Base-by-base conservation (phyloP, 2,888 invertebrate species). In the Sinodicranocentrus sp. region DNA sequence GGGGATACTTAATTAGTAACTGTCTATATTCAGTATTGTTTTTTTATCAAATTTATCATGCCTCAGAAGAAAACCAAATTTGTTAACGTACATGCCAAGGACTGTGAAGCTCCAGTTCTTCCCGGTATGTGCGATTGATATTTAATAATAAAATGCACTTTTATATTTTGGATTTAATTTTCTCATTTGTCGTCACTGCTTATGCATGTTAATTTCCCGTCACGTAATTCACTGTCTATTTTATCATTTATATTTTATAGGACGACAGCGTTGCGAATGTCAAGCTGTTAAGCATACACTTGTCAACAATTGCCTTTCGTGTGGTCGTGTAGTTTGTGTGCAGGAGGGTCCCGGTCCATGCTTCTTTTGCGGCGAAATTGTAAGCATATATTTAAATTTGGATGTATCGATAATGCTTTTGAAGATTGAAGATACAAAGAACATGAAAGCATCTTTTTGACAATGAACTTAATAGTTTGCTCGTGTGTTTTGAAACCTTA, bases 311-410 rank as follows among this genome's bases (percentile, higher is more conserved):
- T 99, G 99, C 89, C 90, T 95, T 13, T 93, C 94, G 84, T 99
- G 99, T 91, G 99, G 99, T 0, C 93, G 98, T 78, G 95, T 99
- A 84, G 95, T 99, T 3, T 99, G 99, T 91, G 93, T 93, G 76
- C 97, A 92, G 89, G 99, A 99, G 92, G 98, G 99, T 0, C 95
- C 98, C 8, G 99, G 99, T 0, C 97, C 98, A 0, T 99, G 99
- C 90, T 93, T 98, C 59, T 97, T 95, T 90, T 99, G 99, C 91
- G 95, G 95, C 0, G 93, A 93, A 89, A 91, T 97, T 90, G 98
- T 99, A 90, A 91, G 90, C 85, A 89, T 54, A 17, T 70, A 25
- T 2, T 21, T n/a, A 52, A 43, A 5, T 13, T n/a, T 6, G 52
- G 52, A 13, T 39, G 39, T 39, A n/a, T n/a, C n/a, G n/a, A n/a